Base-by-base conservation (phyloP, 2,113 vertebrate genomes). In the Artemisiospiza belli region DNA sequence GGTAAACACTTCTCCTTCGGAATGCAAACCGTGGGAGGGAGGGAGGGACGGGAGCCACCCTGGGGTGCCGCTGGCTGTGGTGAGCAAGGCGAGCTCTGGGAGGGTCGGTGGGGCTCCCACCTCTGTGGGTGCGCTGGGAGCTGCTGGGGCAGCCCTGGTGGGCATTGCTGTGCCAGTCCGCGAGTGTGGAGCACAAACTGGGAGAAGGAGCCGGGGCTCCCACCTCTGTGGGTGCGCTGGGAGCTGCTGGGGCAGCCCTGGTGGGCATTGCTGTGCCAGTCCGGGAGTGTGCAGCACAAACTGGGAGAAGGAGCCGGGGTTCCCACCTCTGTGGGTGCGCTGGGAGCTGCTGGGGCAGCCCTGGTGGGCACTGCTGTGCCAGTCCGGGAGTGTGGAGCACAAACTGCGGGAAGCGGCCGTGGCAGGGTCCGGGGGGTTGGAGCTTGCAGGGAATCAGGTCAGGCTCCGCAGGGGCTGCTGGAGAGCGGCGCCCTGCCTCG, bases 401-500 rank as follows among this genome's bases (percentile, higher is more conserved):
- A 20, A 31, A 31, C 28, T 8, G 52, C n/a, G 59, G 8, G 11
- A 4, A 30, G 57, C 44, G 22, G 39, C 41, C 0, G 1, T 1
- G 9, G 12, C 20, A 7, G 77, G 41, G 13, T 24, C 30, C 5
- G 37, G 33, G 68, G 64, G 52, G 28, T 55, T 33, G 88, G 27
- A 25, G 44, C 1, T 15, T 11, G 43, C 39, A 2, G 24, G 16
- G 8, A 90, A 86, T 80, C 76, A 37, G 90, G 89, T 81, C 90
- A 92, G 84, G 90, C 74, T 87, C 52, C 15, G 55, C 77, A 70
- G 58, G 64, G 80, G 80, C 43, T 43, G 63, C 43, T 39, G 67
- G 43, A 25, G 0, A 52, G 69, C 41, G 11, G 58, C 23, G 0
- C 1, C 21, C 2, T 13, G 9, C 52, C 8, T n/a, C 9, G 0